A percentile compares a stretch with the other conserved stretches of the same genome.
Conservation (phyloP, 2,888 invertebrate genomes). For the Linnaemya vulpina region DNA sequence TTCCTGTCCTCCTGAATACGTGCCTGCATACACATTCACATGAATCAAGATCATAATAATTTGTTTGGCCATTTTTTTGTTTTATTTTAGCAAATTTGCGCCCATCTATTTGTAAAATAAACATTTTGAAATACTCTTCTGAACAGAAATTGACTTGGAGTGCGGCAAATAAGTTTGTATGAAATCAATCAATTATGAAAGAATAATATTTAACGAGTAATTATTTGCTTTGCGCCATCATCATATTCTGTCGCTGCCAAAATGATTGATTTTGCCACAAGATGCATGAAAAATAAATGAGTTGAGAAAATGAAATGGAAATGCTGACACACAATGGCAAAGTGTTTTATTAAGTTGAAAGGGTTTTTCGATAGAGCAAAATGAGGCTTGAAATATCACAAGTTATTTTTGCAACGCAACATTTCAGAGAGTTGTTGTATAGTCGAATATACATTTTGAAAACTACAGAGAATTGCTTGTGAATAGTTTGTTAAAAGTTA, state of each 20-base stretch:
- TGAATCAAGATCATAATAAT: no score
- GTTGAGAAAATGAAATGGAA: neutral
- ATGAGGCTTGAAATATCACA: neutral
- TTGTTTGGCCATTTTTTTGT: no score
- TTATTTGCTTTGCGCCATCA: neutral
- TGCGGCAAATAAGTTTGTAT: neutral
- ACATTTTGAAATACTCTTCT: neutral
- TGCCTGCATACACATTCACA: no score
- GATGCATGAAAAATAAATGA: neutral
- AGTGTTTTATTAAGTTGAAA: neutral
- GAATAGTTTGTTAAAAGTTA: no score
- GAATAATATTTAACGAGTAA: neutral
- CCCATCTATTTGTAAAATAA: neutral
- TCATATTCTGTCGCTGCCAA: neutral
- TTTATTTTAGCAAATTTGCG: neutral
- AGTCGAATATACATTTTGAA: no score
- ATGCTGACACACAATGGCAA: neutral
- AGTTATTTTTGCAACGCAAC: no score
- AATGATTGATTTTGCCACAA: neutral
- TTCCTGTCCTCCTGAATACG: no score
- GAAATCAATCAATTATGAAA: constrained; percentile 2
- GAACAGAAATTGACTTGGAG: neutral
- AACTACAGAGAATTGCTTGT: no score
- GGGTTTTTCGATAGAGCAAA: neutral
- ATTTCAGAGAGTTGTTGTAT: no score